phyloP scores from a whole-genome alignment of 2,797 vertebrate species.

The Sebastes alutus region DNA sequence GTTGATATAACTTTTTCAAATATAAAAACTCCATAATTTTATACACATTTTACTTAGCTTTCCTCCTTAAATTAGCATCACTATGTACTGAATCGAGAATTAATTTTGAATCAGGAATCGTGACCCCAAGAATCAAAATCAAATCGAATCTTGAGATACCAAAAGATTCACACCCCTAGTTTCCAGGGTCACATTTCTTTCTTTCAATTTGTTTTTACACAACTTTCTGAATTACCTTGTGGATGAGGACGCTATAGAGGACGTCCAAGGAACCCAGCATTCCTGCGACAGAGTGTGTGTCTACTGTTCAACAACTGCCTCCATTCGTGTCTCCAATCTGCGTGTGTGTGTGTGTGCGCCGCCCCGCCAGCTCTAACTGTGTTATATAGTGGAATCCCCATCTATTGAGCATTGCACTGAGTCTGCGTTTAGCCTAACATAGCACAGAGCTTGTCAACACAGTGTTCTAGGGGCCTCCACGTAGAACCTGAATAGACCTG shows the following conservation, averaged over 20 bases:
- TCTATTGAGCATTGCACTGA: conserved; percentile 76
- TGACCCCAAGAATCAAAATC: too few species aligned
- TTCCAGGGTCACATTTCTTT: neutral
- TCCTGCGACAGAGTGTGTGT: conserved; percentile 45
- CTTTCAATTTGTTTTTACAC: neutral
- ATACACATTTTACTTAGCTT: too few species aligned
- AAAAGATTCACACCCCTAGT: too few species aligned
- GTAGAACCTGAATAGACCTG: conserved; percentile 62
- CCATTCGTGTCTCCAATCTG: conserved; percentile 46
- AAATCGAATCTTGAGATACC: too few species aligned
- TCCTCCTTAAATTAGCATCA: too few species aligned
- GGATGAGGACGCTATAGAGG: conserved; percentile 81
- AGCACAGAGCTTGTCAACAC: conserved; percentile 59
- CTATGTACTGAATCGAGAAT: too few species aligned
- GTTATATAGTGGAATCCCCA: conserved; percentile 72
- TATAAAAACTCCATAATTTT: too few species aligned
- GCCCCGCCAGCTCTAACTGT: conserved; percentile 18
- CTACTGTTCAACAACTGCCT: conserved; percentile 48
- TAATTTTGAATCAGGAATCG: too few species aligned
- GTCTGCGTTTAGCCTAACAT: conserved; percentile 72
- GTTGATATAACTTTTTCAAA: too few species aligned
- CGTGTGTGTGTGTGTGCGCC: conserved; percentile 15
- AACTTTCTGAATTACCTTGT: conserved; percentile 73
- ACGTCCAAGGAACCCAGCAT: conserved; percentile 86
- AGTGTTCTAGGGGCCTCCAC: conserved; percentile 80